phyloP scores from a whole-genome alignment of 92 coral and sea anemone species.

The Zoanthus sansibaricus region DNA sequence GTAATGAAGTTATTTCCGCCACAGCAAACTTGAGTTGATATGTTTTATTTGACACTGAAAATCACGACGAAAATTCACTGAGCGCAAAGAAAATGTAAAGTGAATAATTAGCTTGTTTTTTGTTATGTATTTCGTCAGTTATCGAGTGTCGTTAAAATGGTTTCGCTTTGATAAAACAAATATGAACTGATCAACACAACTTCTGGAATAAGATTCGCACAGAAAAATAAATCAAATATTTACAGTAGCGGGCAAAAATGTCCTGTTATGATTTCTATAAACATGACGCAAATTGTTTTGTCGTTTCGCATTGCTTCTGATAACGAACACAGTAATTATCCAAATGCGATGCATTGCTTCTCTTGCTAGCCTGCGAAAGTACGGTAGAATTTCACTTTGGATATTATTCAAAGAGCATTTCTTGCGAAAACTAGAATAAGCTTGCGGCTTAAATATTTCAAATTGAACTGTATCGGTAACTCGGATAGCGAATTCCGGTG shows the following conservation, averaged over 20 bases:
- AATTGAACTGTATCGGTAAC: background rate
- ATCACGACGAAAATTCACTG: background rate
- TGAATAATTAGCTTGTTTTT: background rate
- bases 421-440: background rate
- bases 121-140: background rate
- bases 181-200: background rate
- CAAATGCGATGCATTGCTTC: background rate
- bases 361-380: background rate
- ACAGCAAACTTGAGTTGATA: background rate
- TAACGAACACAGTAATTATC: background rate
- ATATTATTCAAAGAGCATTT: background rate
- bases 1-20: background rate
- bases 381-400: conserved; percentile 17
- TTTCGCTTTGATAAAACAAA: background rate
- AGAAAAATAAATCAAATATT: background rate
- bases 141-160: too few species aligned
- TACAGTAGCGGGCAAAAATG: background rate
- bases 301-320: background rate
- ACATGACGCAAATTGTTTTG: conserved; percentile 32
- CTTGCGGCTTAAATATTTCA: background rate
- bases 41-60: background rate
- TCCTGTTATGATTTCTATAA: conserved; percentile 23
- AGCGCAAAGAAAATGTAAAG: too few species aligned
- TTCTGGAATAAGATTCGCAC: background rate
- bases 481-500: conserved; percentile 69